Evolutionary conservation across 1,140 invertebrate species (phyloP).

Genomic region (Leptopilina boulardi): DNA sequence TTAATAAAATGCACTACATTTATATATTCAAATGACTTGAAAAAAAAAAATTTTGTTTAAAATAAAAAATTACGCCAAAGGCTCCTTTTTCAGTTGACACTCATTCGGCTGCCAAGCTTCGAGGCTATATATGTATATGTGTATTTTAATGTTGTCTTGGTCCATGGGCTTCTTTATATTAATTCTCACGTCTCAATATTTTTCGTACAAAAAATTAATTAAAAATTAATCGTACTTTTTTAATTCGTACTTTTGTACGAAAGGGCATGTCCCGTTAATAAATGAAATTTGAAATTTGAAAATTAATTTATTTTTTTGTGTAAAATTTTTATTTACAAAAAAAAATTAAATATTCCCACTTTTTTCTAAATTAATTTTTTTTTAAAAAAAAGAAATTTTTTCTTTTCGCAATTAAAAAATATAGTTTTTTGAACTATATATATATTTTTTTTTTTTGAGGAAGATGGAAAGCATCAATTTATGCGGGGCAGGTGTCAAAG

Average conservation of each 20-base stretch:
- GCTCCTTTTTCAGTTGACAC: conserved; percentile 19
- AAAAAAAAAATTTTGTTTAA: neutral
- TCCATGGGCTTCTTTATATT: conserved; percentile 37
- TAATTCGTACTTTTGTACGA: too few relatives aligned
- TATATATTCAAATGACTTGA: neutral
- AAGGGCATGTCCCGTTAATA: too few relatives aligned
- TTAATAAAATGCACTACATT: neutral
- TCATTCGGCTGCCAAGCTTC: conserved; percentile 56
- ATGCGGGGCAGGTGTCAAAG: conserved; percentile 9
- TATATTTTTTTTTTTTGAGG: neutral
- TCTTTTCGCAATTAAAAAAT: too few relatives aligned
- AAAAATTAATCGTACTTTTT: neutral
- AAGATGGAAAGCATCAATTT: conserved; percentile 18
- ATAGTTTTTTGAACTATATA: neutral
- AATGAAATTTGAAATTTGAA: too few relatives aligned
- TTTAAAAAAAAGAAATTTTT: too few relatives aligned
- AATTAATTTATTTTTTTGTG: too few relatives aligned
- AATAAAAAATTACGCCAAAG: neutral
- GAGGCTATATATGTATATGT: conserved; percentile 51
- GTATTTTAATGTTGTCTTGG: conserved; percentile 51
- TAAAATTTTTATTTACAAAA: too few relatives aligned
- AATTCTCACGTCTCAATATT: neutral
- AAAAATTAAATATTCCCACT: too few relatives aligned
- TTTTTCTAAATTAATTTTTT: too few relatives aligned
- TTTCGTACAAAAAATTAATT: neutral